Evolutionary conservation across 2,113 vertebrate species (phyloP).

Genomic region (Melanocharis versteri): DNA sequence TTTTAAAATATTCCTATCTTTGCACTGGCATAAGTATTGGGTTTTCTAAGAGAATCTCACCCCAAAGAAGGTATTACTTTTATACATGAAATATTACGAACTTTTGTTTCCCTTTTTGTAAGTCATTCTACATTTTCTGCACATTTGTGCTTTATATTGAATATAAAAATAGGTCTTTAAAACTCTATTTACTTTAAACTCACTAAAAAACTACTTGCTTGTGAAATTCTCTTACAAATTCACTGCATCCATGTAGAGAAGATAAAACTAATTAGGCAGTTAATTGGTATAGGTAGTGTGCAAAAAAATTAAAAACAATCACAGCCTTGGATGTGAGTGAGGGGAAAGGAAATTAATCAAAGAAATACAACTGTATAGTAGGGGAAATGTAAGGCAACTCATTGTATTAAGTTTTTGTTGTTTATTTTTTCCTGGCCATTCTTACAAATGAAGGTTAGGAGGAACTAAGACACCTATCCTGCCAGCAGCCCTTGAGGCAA

Average conservation of each 20-base stretch:
- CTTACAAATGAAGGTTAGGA: constrained; percentile 38
- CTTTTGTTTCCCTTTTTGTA: constrained; percentile 78
- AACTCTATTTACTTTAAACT: constrained; percentile 80
- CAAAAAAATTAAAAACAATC: constrained; percentile 70
- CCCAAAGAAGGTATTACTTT: constrained; percentile 78
- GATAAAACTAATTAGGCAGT: constrained; percentile 79
- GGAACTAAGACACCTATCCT: constrained; percentile 33
- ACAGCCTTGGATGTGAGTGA: constrained; percentile 40
- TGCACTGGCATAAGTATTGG: constrained; percentile 74
- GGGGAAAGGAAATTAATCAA: constrained; percentile 21
- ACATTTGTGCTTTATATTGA: constrained; percentile 83
- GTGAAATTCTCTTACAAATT: constrained; percentile 86
- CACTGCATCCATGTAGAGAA: constrained; percentile 80
- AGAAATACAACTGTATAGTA: constrained; percentile 39
- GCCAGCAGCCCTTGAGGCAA: constrained; percentile 54
- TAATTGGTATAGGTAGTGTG: constrained; percentile 79
- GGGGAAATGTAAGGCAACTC: constrained; percentile 59
- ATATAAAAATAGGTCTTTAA: constrained; percentile 85
- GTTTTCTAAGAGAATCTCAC: constrained; percentile 72
- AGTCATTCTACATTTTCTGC: constrained; percentile 82
- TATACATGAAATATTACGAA: constrained; percentile 78
- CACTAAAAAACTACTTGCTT: constrained; percentile 85
- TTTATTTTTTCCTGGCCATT: constrained; percentile 20
- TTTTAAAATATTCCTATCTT: constrained; percentile 70
- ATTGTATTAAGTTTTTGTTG: constrained; percentile 27